A percentile compares a stretch with the other conserved stretches of the same genome.
Evolutionary conservation across 2,113 vertebrate species (phyloP).

Genomic region (Pan paniscus): DNA sequence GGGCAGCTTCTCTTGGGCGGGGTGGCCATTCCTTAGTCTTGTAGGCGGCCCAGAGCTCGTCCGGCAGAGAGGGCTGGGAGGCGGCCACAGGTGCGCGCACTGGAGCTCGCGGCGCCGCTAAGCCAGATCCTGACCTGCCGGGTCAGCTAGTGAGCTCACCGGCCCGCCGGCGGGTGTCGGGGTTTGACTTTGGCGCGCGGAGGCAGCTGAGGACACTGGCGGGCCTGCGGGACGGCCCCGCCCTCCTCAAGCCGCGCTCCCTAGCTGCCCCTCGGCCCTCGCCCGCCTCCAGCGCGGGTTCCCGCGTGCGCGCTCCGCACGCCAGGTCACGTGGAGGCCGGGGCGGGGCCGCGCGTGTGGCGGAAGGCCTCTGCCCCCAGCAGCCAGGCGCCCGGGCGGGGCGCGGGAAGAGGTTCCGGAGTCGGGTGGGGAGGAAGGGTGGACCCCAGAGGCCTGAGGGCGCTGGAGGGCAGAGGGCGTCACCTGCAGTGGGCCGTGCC

Average conservation of each 20-base stretch:
- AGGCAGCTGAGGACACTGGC: neutral
- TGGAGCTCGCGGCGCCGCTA: neutral
- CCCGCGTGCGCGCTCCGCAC: accelerated
- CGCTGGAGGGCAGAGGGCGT: too few relatives aligned
- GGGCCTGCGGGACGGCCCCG: neutral
- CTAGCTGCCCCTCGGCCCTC: accelerated
- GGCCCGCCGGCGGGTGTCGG: neutral
- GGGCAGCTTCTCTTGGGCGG: slow-evolving; percentile 81
- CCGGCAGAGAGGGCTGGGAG: neutral
- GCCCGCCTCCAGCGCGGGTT: neutral
- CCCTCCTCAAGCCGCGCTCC: accelerated
- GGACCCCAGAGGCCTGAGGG: accelerated
- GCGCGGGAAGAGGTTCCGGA: accelerated
- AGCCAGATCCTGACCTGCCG: neutral
- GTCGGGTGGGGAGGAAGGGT: accelerated
- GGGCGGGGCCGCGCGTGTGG: neutral
- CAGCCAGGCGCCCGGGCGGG: too few relatives aligned
- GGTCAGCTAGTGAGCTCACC: too few relatives aligned
- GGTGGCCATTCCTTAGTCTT: slow-evolving; percentile 76
- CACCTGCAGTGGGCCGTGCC: accelerated
- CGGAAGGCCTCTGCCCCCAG: too few relatives aligned
- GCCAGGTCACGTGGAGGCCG: neutral
- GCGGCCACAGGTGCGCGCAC: neutral
- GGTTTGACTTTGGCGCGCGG: slow-evolving; percentile 80
- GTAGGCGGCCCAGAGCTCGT: neutral